A percentile compares a stretch with the other conserved stretches of the same genome.
Evolutionary conservation across 1,140 invertebrate genomes (phyloP).

Genomic region (Polyergus mexicanus): DNA sequence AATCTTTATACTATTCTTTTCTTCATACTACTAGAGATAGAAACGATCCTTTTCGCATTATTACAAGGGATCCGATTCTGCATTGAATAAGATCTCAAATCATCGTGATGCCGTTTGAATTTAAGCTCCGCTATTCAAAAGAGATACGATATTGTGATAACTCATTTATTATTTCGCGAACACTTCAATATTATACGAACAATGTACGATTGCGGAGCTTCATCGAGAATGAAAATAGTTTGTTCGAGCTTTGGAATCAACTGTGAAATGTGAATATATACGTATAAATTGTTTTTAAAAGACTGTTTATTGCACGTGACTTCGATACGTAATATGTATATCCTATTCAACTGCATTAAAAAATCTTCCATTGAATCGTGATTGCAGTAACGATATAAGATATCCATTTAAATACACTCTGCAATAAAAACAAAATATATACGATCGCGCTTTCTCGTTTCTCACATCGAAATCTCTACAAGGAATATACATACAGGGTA

Average conservation of each 20-base stretch:
- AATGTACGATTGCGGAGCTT: background rate
- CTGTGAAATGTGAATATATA: constrained; percentile 47
- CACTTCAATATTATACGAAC: background rate
- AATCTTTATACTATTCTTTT: background rate
- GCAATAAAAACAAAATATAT: constrained; percentile 1
- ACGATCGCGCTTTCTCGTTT: constrained; percentile 10
- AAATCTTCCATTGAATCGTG: background rate
- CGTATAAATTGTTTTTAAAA: constrained; percentile 55
- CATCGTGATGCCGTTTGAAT: background rate
- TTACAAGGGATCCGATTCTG: background rate
- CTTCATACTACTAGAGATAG: background rate
- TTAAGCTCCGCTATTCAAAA: background rate
- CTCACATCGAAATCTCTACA: constrained; percentile 7
- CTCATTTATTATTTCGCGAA: constrained; percentile 16
- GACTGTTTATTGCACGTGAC: constrained; percentile 38
- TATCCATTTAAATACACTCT: constrained; percentile 23
- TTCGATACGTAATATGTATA: background rate
- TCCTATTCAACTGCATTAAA: constrained; percentile 16
- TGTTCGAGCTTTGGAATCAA: constrained; percentile 10
- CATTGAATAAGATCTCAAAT: background rate
- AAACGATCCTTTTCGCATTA: background rate
- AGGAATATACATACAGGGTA: constrained; percentile 20
- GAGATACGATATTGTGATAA: constrained; percentile 8
- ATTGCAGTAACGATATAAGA: constrained; percentile 1
- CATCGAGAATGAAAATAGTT: background rate